phyloP scores from a whole-genome alignment of 2,888 invertebrate genomes.

The Caenorhabditis becei region DNA sequence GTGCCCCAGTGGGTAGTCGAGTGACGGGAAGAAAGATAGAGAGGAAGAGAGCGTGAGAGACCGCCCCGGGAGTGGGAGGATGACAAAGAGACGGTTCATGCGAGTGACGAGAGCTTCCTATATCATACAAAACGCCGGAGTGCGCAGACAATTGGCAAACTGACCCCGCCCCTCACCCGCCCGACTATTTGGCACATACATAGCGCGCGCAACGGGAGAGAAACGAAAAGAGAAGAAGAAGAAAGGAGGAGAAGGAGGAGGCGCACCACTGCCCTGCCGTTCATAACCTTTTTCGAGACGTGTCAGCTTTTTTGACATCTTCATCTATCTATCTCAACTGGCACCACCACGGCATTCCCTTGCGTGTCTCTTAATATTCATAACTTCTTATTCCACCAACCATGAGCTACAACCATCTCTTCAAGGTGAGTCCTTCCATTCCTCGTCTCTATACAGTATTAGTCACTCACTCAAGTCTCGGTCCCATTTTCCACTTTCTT shows the following conservation, averaged over 20 bases:
- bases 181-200: slow-evolving; percentile 65
- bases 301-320: slow-evolving; percentile 57
- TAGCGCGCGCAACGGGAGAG: slow-evolving; percentile 59
- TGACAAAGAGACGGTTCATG: slow-evolving; percentile 62
- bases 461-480: not conserved
- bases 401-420: slow-evolving; percentile 82
- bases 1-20: slow-evolving; percentile 44
- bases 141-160: slow-evolving; percentile 61
- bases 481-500: not conserved
- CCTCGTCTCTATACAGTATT: slow-evolving; percentile 6
- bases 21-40: slow-evolving; percentile 28
- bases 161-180: slow-evolving; percentile 53
- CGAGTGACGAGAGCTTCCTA: slow-evolving; percentile 52
- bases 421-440: slow-evolving; percentile 73
- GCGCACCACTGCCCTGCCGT: slow-evolving; percentile 51
- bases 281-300: slow-evolving; percentile 58
- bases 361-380: slow-evolving; percentile 28
- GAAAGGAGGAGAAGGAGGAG: slow-evolving; percentile 34
- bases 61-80: slow-evolving; percentile 53
- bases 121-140: slow-evolving; percentile 58
- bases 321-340: slow-evolving; percentile 53
- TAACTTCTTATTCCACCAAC: slow-evolving; percentile 50
- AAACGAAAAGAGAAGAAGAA: slow-evolving; percentile 31
- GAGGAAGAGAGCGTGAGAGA: slow-evolving; percentile 27
- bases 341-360: not conserved